These are phyloP conservation scores for Dendrophyllia cribrosa DNA, from an alignment of 64 coral and sea anemone genomes.

Conservation along the genomic window DNA sequence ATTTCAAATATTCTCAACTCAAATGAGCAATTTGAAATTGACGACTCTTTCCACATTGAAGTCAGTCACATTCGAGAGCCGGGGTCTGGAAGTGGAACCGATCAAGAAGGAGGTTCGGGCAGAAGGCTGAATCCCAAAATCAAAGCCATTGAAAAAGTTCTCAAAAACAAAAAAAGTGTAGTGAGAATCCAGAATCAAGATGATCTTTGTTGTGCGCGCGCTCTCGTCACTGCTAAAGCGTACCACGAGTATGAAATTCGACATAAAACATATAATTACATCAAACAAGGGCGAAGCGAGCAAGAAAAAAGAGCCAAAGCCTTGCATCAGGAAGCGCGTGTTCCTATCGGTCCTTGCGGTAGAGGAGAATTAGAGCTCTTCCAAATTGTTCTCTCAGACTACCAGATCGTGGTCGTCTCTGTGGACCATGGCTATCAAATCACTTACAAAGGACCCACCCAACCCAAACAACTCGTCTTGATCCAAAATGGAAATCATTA, in stretches of 20 bases:
- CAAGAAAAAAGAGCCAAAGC: background rate
- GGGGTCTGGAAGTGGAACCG: background rate
- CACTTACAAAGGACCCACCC: background rate
- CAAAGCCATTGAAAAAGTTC: background rate
- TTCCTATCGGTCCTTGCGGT: background rate
- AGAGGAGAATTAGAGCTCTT: background rate
- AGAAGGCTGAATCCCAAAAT: too few species aligned
- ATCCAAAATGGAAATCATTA: too few species aligned
- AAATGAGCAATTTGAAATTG: background rate
- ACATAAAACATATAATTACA: background rate
- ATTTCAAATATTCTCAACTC: background rate
- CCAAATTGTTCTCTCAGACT: background rate
- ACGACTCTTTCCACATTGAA: background rate
- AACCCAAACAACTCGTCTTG: background rate
- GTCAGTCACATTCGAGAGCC: background rate
- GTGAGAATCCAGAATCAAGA: background rate
- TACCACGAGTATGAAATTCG: background rate
- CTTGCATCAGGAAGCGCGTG: background rate
- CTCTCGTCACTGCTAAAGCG: background rate
- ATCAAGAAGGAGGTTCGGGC: too few species aligned
- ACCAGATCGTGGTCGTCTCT: slow-evolving; percentile 4
- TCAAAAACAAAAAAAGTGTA: background rate
- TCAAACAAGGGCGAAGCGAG: background rate
- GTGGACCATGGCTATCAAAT: background rate
- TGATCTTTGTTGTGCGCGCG: background rate